Percentiles rank a stretch among this genome's conserved stretches.
These are phyloP conservation scores for Lycodopsis pacificus DNA, from an alignment of 2,797 vertebrate genomes.

Conservation along the genomic window DNA sequence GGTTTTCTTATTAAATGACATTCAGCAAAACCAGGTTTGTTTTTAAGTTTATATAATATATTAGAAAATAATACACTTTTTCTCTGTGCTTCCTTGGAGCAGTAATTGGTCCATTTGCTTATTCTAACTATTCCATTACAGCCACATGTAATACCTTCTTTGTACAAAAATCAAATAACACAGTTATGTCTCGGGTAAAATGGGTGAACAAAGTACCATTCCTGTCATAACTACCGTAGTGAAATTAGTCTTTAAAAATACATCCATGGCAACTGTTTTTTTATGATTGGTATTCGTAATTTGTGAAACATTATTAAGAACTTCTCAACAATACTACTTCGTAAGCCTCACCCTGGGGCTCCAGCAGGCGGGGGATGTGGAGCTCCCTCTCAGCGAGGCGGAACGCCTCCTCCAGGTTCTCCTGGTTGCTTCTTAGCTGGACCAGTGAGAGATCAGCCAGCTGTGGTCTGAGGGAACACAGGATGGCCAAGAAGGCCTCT, in stretches of 20 bases:
- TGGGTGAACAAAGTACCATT: not conserved
- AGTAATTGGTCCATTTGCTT: not conserved
- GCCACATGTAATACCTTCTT: not conserved
- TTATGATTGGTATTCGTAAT: not conserved
- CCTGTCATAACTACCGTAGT: not conserved
- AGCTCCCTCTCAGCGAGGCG: slow-evolving; percentile 88
- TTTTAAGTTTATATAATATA: not conserved
- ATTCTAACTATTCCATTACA: not conserved
- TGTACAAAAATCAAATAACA: not conserved
- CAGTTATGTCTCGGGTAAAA: not conserved
- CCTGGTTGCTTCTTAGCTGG: slow-evolving; percentile 83
- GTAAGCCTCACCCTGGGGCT: slow-evolving; percentile 87
- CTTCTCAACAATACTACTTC: not conserved
- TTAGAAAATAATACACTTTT: not conserved
- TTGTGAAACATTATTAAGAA: not conserved
- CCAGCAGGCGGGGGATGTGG: slow-evolving; percentile 90
- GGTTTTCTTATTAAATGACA: not conserved
- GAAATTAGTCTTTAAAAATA: not conserved
- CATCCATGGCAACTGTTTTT: not conserved
- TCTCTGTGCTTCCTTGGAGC: not conserved
- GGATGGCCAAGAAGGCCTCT: slow-evolving; percentile 89
- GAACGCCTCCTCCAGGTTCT: slow-evolving; percentile 93
- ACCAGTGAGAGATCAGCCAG: slow-evolving; percentile 87
- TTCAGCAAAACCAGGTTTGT: not conserved
- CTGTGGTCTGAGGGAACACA: slow-evolving; percentile 89